Evolutionary conservation across 2,113 vertebrate species (phyloP), one percentile per base, ranked within the genome.

Genomic region (Colistium nudipinnis): DNA sequence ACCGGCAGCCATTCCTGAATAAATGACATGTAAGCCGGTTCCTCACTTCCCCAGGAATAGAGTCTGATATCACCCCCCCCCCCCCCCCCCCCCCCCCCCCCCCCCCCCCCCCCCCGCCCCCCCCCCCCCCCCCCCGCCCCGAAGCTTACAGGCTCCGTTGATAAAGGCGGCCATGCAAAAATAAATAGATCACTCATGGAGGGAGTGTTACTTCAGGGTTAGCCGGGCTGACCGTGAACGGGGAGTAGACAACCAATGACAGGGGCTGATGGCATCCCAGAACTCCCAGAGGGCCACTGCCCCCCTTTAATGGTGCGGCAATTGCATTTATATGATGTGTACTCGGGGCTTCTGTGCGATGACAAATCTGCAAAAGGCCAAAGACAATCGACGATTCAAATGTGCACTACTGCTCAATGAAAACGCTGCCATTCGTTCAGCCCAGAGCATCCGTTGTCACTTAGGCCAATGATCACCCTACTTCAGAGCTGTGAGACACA

Each of bases 181-280:
- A 90, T 90, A 90, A 89, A 89, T 76, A 87, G 87, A 88, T 90
- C 85, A 82, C 80, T 82, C 88, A 85, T 77, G 13, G 57, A 79
- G 76, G 66, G 84, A 84, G 75, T 76, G 82, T 78, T 88, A 82
- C 83, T 87, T 81, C 71, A 82, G 89, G 86, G 87, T 84, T 82
- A 88, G 57, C 27, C 66, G 54, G 78, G 52, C 67, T 74, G 66
- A 75, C 66, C 78, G 64, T 67, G 82, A 76, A 73, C n/a, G 61
- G 48, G 49, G 67, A 81, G 74, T 71, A 78, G 59, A 62, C 68
- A 84, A 74, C 68, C 81, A 78, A 84, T 76, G 82, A 83, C 70
- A 79, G 38, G 71, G n/a, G 66, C 60, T 78, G 87, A 88, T 83
- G 48, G 48, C 41, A 81, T 83, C 76, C 43, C 30, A 52, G 47